Percentiles rank a stretch among this genome's conserved stretches.
phyloP scores from a whole-genome alignment of 2,888 invertebrate species.

The Drosophila villosipedis region DNA sequence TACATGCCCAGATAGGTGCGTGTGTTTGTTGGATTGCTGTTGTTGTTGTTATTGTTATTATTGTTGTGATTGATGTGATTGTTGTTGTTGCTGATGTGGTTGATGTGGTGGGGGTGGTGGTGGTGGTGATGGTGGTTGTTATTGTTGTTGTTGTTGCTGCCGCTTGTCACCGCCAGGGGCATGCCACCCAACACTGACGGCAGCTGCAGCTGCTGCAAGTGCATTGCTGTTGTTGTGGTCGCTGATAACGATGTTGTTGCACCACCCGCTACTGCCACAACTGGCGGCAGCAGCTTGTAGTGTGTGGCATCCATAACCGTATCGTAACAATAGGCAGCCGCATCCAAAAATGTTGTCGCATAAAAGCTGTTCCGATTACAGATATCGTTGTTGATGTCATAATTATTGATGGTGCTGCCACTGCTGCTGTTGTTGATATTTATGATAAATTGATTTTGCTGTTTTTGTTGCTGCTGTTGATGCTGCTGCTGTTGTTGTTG shows the following conservation, averaged over 20 bases:
- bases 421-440: slow-evolving; percentile 17
- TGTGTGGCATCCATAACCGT: slow-evolving; percentile 67
- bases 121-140: slow-evolving; percentile 16
- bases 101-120: slow-evolving; percentile 30
- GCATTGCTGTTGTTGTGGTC: slow-evolving; percentile 36
- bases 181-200: slow-evolving; percentile 16
- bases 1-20: slow-evolving; percentile 68
- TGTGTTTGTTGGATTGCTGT: slow-evolving; percentile 38
- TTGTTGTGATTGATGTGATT: slow-evolving; percentile 22
- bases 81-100: slow-evolving; percentile 26
- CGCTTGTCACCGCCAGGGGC: slow-evolving; percentile 15
- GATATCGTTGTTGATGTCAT: slow-evolving; percentile 20
- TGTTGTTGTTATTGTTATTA: slow-evolving; percentile 10
- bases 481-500: slow-evolving; percentile 45
- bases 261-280: slow-evolving; percentile 17
- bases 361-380: slow-evolving; percentile 52
- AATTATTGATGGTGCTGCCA: slow-evolving; percentile 25
- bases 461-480: slow-evolving; percentile 19
- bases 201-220: slow-evolving; percentile 29
- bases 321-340: slow-evolving; percentile 69
- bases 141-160: slow-evolving; percentile 22
- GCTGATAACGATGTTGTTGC: slow-evolving; percentile 19
- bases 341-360: slow-evolving; percentile 58
- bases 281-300: slow-evolving; percentile 46
- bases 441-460: slow-evolving; percentile 31